Base-by-base conservation (phyloP, 2,113 vertebrate species). In the Thomomys bottae region DNA sequence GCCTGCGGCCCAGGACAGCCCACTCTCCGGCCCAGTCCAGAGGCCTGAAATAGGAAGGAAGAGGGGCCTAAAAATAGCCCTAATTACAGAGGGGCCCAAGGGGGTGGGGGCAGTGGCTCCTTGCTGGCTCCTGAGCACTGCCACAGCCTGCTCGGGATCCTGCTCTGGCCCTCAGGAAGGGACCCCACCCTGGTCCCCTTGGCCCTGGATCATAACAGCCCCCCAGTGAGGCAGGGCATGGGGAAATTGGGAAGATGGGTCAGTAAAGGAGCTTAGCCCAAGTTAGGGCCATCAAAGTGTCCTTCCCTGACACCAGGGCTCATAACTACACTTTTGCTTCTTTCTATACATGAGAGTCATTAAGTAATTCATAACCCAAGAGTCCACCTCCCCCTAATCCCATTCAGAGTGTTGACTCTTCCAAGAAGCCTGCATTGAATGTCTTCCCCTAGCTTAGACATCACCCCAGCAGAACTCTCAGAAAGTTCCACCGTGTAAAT, bases 41-140 rank as follows among this genome's bases (percentile, higher is more conserved):
- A 87, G 88, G 95, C 97, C 97, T 84, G 96, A 97, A 98, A 98
- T 97, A 97, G 97, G 91, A 96, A 97, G 98, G 98, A 98, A 97
- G 97, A 97, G 96, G 95, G 91, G 77, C 94, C 97, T 97, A 97
- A 97, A 98, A 98, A 98, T 98, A 98, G 95, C 54, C 80, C 3
- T 98, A 98, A 98, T 98, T 98, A 98, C 97, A 98, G 95, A 96
- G 78, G 90, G 97, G 95, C 93, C 94, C 92, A 76, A 70, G 83
- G 92, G 86, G 89, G 81, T 71, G 91, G 92, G 38, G 93, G 88
- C 81, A 89, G 91, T 23, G 82, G 95, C 96, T 93, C 92, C 92
- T 86, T 89, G n/a, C 95, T 92, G 96, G 92, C 95, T 96, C 95
- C 95, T 92, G 95, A 95, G 87, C 96, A 95, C 89, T 92, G 96